These are phyloP conservation scores for Brachypalpus laphriformis DNA, from an alignment of 2,888 invertebrate genomes.

Conservation along the genomic window DNA sequence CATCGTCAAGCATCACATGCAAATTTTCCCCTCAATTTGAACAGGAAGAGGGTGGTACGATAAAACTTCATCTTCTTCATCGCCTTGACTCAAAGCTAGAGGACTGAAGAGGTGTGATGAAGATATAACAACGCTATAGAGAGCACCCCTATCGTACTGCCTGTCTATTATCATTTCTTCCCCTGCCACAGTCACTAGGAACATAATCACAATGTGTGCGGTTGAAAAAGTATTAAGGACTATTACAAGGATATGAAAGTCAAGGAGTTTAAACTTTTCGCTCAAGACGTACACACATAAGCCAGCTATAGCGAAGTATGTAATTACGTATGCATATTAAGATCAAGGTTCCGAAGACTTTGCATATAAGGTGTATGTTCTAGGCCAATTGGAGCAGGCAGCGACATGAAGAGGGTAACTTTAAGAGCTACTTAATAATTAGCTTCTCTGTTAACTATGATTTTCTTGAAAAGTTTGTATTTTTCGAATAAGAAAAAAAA, in stretches of 20 bases:
- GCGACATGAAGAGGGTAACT: conserved; percentile 10
- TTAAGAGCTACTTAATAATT: conserved; percentile 59
- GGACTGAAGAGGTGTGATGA: conserved; percentile 58
- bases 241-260: conserved; percentile 72
- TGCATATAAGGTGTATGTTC: conserved; percentile 34
- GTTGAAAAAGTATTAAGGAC: conserved; percentile 62
- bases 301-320: neutral
- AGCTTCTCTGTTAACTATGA: conserved; percentile 53
- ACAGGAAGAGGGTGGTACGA: neutral
- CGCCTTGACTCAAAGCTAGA: conserved; percentile 36
- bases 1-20: conserved; percentile 50
- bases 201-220: conserved; percentile 52
- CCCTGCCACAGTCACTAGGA: conserved; percentile 9
- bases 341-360: conserved; percentile 55
- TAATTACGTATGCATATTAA: conserved; percentile 14
- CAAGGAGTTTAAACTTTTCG: conserved; percentile 63
- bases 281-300: neutral
- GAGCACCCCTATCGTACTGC: conserved; percentile 32
- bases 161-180: conserved; percentile 59
- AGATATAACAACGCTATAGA: conserved; percentile 51
- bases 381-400: conserved; percentile 5
- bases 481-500: neutral
- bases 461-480: conserved; percentile 36
- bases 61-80: conserved; percentile 59
- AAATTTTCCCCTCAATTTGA: conserved; percentile 23